phyloP scores from a whole-genome alignment of 2,797 vertebrate genomes.

The Synanceia verrucosa region DNA sequence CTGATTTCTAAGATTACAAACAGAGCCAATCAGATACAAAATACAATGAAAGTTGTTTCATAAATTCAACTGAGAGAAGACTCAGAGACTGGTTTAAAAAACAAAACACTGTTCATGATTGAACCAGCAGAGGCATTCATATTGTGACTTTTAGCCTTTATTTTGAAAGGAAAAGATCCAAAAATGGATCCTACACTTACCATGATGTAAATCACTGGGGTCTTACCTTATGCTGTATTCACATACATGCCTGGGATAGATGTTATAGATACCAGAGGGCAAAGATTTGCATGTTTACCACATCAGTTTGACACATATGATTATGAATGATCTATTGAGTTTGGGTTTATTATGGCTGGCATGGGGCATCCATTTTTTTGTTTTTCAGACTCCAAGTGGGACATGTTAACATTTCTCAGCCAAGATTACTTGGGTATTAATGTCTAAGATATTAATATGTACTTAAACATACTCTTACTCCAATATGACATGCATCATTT shows the following conservation, averaged over 20 bases:
- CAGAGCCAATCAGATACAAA: background rate
- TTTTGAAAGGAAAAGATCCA: background rate
- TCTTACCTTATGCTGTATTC: background rate
- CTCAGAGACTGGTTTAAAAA: no score
- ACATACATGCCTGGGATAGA: background rate
- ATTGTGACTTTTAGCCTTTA: background rate
- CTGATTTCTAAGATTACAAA: background rate
- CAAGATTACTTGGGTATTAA: background rate
- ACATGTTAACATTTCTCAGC: background rate
- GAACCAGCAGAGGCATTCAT: background rate
- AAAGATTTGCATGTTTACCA: background rate
- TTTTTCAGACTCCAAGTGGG: background rate
- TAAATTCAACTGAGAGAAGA: background rate
- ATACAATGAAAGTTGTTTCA: background rate
- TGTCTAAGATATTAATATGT: no score
- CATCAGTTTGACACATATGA: no score
- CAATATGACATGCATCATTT: background rate
- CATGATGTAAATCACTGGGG: background rate
- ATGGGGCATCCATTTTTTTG: background rate
- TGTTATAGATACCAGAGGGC: background rate
- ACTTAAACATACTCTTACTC: background rate
- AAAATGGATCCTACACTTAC: background rate
- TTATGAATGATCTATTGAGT: no score
- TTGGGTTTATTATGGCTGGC: background rate
- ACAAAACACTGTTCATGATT: background rate